Conservation (phyloP, 2,113 vertebrate species). For the Uropsilus gracilis region DNA sequence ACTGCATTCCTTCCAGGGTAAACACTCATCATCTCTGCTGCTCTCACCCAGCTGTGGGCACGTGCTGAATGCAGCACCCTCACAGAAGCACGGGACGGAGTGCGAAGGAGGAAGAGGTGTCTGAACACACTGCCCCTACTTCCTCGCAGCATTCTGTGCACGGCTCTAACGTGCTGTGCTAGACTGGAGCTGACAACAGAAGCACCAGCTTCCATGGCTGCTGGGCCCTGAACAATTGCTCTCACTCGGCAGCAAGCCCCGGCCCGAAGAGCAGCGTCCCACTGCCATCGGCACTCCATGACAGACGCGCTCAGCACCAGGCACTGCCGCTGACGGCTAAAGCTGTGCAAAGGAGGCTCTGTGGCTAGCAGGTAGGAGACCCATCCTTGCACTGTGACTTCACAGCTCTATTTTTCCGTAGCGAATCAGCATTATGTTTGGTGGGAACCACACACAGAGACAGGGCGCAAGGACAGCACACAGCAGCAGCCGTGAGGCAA, state of each 20-base stretch:
- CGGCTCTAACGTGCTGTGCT: slow-evolving; percentile 57
- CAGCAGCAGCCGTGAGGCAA: background rate
- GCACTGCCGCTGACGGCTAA: slow-evolving; percentile 41
- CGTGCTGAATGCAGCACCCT: background rate
- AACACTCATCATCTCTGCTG: background rate
- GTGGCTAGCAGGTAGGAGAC: background rate
- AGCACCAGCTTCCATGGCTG: slow-evolving; percentile 77
- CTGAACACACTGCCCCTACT: background rate
- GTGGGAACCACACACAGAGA: slow-evolving; percentile 21
- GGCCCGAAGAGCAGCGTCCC: slow-evolving; percentile 72
- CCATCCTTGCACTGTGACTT: background rate
- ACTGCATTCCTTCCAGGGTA: slow-evolving; percentile 26
- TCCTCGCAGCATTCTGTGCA: slow-evolving; percentile 61
- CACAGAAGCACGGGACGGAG: background rate
- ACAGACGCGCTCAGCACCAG: slow-evolving; percentile 48
- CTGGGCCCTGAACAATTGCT: slow-evolving; percentile 79
- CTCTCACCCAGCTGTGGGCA: background rate
- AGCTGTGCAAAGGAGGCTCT: slow-evolving; percentile 40
- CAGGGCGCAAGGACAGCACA: background rate
- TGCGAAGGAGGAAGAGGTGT: background rate
- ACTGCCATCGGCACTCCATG: slow-evolving; percentile 64
- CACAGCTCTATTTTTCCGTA: background rate
- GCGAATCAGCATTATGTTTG: background rate
- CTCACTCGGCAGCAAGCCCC: slow-evolving; percentile 75
- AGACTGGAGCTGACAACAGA: slow-evolving; percentile 71